Conservation (phyloP, 1,140 invertebrate genomes). For the Pogonus chalceus region DNA sequence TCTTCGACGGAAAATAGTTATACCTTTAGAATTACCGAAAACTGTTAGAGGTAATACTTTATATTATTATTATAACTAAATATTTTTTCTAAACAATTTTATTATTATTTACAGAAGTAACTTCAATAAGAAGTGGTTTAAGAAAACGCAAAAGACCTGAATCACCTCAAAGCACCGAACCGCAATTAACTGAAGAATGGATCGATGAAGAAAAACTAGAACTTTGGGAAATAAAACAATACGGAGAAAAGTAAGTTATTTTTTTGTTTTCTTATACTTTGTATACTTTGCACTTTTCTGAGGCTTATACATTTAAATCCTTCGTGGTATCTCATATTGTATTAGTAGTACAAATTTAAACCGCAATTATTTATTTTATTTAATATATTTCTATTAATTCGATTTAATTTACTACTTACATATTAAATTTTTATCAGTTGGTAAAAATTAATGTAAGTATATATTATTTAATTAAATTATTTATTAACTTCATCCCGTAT, state of each 20-base stretch:
- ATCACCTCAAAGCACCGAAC: slow-evolving; percentile 80
- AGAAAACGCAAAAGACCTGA: slow-evolving; percentile 84
- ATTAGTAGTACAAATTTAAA: no score
- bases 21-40: slow-evolving; percentile 88
- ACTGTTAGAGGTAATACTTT: slow-evolving; percentile 62
- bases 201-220: slow-evolving; percentile 92
- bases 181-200: slow-evolving; percentile 89
- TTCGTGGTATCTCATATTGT: no score
- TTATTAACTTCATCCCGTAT: no score
- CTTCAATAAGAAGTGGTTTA: slow-evolving; percentile 84
- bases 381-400: no score
- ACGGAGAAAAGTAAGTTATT: slow-evolving; percentile 67
- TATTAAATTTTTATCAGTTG: no score
- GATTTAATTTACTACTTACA: no score
- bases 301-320: no score
- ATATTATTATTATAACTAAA: neutral
- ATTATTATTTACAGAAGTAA: slow-evolving; percentile 59
- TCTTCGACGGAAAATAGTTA: slow-evolving; percentile 83
- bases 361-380: no score
- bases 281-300: neutral
- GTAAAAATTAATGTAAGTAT: no score
- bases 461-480: no score
- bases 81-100: neutral
- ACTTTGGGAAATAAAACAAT: slow-evolving; percentile 93
- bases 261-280: neutral